Conservation (phyloP, 92 coral and sea anemone genomes). For the Zoanthus solanderi region DNA sequence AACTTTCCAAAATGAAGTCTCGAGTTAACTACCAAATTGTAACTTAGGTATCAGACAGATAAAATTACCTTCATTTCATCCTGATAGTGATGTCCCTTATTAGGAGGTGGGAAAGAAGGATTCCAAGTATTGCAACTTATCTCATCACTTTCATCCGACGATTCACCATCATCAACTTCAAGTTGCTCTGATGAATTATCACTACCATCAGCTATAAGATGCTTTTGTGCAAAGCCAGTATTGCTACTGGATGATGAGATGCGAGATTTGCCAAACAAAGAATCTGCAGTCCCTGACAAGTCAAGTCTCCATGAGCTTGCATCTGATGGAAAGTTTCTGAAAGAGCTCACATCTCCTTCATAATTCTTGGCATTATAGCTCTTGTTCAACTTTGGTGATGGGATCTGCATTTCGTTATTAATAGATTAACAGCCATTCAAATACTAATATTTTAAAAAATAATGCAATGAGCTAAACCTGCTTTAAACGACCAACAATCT, state of each 20-base stretch:
- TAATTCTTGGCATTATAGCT: slow-evolving; percentile 89
- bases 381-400: slow-evolving; percentile 77
- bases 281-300: slow-evolving; percentile 80
- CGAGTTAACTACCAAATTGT: too few species aligned
- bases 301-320: slow-evolving; percentile 97
- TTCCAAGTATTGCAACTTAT: slow-evolving; percentile 93
- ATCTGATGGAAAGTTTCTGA: slow-evolving; percentile 85
- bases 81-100: slow-evolving; percentile 79
- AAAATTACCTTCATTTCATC: slow-evolving; percentile 93
- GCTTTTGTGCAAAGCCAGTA: slow-evolving; percentile 42
- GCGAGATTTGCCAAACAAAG: slow-evolving; percentile 78
- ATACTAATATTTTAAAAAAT: not conserved
- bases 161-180: slow-evolving; percentile 74
- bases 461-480: not conserved
- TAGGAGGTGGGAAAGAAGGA: slow-evolving; percentile 78
- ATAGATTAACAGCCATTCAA: not conserved
- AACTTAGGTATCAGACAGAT: too few species aligned
- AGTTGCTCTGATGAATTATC: slow-evolving; percentile 53
- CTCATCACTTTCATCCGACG: slow-evolving; percentile 91
- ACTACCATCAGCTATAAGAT: slow-evolving; percentile 39
- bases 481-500: too few species aligned
- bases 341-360: slow-evolving; percentile 84
- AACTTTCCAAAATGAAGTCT: too few species aligned
- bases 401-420: slow-evolving; percentile 66
- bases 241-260: slow-evolving; percentile 63